phyloP scores from a whole-genome alignment of 1,140 invertebrate species.

The Bombyx mori region DNA sequence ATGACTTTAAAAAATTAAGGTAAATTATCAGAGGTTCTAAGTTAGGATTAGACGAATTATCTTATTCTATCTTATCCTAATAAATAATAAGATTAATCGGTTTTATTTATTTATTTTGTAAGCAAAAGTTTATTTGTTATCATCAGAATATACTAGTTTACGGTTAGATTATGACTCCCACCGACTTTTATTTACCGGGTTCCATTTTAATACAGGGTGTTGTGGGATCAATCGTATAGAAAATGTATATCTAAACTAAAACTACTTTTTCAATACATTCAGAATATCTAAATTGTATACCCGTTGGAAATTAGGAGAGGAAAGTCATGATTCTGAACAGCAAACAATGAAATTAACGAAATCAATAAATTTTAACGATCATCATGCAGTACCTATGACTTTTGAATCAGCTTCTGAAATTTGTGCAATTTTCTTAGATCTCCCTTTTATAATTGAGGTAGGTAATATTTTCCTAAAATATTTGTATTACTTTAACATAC shows the following conservation, averaged over 20 bases:
- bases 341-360: slow-evolving; percentile 18
- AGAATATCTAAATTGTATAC: slow-evolving; percentile 46
- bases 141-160: too few species aligned
- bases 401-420: slow-evolving; percentile 14
- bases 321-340: slow-evolving; percentile 22
- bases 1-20: slow-evolving; percentile 32
- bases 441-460: slow-evolving; percentile 36
- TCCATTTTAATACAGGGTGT: background rate
- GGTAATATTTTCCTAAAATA: background rate
- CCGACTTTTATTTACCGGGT: too few species aligned
- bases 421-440: slow-evolving; percentile 29
- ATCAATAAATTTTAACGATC: slow-evolving; percentile 30
- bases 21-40: slow-evolving; percentile 7
- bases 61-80: too few species aligned
- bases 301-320: slow-evolving; percentile 30
- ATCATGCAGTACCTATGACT: slow-evolving; percentile 27
- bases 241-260: background rate
- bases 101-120: too few species aligned
- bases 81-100: too few species aligned
- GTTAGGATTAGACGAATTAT: too few species aligned
- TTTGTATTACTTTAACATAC: background rate
- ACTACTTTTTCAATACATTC: slow-evolving; percentile 2
- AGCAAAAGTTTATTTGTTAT: too few species aligned
- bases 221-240: background rate
- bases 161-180: too few species aligned